Evolutionary conservation across 1,140 invertebrate genomes (phyloP), one percentile per base, ranked within the genome.

Genomic region (Harpegnathos saltator): DNA sequence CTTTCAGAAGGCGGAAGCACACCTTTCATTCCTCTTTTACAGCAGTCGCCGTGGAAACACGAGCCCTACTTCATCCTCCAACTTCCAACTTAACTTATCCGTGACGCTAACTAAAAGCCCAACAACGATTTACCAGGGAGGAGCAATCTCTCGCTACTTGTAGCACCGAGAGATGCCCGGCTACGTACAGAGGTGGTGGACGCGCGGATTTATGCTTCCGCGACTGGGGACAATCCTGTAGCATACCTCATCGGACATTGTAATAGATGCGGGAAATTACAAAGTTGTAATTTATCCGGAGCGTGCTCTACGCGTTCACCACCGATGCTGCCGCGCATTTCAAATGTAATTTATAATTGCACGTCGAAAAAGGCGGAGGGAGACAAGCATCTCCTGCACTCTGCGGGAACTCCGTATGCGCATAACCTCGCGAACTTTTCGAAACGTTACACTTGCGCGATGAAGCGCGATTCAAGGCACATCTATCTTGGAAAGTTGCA

Each of bases 201-300:
- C 33, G 14, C 52, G 52, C 61, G 24, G n/a, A 78, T 78, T 78
- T 69, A 78, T 78, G 75, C 52, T 78, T 78, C 75, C 75, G 75
- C 73, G 73, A 65, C 48, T 22, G 75, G 22, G 52, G 63, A 78
- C 75, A 78, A 69, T 69, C 75, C 66, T 29, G 50, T 69, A 58
- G 19, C 50, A 56, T 78, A 69, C 63, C 63, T 78, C 75, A 69
- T 69, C 52, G 19, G 63, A 58, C 33, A 54, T 78, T 78, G 75
- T 78, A 78, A 78, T 58, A 69, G 75, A 78, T 78, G 65, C 52
- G 52, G 19, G 29, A 69, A 78, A 78, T 78, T 68, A 78, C 63
- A 48, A 69, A 44, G 63, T 58, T 78, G 44, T 68, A 78, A 68
- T 68, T 65, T 44, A 65, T 44, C n/a, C 75, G 75, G 74, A 68